A percentile compares a stretch with the other conserved stretches of the same genome.
These are phyloP conservation scores for Hipparchia semele DNA, from an alignment of 2,888 invertebrate genomes.

Conservation along the genomic window DNA sequence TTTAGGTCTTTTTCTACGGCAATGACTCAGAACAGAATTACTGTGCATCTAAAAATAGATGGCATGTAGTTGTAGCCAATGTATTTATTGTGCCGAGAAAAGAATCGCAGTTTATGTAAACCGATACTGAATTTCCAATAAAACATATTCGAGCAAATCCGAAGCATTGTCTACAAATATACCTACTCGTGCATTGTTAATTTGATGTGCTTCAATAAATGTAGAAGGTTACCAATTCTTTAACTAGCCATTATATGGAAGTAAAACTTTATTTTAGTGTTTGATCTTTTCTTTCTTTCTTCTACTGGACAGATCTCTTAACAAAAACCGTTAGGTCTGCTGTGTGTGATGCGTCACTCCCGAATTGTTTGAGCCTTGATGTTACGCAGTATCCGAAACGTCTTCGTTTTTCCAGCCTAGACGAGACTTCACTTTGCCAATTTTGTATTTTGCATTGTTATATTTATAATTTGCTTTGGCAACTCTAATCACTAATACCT, in stretches of 20 bases:
- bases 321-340: too few species aligned
- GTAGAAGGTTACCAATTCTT: not conserved
- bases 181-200: not conserved
- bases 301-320: too few species aligned
- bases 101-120: constrained; percentile 47
- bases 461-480: not conserved
- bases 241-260: not conserved
- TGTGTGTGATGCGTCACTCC: too few species aligned
- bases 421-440: not conserved
- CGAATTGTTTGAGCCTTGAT: too few species aligned
- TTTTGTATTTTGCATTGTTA: not conserved
- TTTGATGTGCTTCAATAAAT: not conserved
- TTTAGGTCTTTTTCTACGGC: constrained; percentile 64
- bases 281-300: too few species aligned
- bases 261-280: not conserved
- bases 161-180: constrained; percentile 6
- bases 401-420: not conserved
- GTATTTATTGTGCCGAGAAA: constrained; percentile 46
- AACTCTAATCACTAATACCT: not conserved
- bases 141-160: constrained; percentile 22
- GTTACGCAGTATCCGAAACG: too few species aligned
- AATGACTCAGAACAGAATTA: constrained; percentile 68
- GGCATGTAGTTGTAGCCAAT: constrained; percentile 46
- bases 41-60: constrained; percentile 67
- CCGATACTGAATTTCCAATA: constrained; percentile 38